phyloP scores from a whole-genome alignment of 1,140 invertebrate genomes.

The Eriocheir sinensis region DNA sequence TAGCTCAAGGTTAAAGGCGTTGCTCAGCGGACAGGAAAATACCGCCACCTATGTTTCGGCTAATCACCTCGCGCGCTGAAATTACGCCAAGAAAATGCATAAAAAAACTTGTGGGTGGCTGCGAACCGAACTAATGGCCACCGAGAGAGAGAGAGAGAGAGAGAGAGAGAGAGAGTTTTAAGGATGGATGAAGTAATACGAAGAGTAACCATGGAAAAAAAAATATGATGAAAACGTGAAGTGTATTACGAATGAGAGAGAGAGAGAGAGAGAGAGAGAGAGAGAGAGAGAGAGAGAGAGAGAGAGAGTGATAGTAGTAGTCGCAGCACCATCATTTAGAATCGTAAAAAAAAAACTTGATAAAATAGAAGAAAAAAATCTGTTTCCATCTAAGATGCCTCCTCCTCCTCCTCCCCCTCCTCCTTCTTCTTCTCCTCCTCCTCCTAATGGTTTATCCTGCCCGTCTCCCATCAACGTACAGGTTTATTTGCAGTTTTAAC shows the following conservation, averaged over 20 bases:
- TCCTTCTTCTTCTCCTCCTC: background rate
- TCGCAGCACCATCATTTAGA: background rate
- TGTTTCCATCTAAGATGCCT: background rate
- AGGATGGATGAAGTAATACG: too few relatives aligned
- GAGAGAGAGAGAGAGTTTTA: too few relatives aligned
- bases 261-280: too few relatives aligned
- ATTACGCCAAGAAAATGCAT: background rate
- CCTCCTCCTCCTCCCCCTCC: too few relatives aligned
- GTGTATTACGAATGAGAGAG: background rate
- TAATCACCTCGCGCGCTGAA: background rate
- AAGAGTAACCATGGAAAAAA: too few relatives aligned
- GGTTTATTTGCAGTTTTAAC: constrained; percentile 25
- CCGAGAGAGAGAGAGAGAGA: too few relatives aligned
- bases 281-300: too few relatives aligned
- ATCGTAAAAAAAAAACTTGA: too few relatives aligned
- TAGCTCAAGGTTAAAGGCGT: background rate
- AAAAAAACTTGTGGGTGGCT: too few relatives aligned
- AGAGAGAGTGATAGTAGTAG: background rate
- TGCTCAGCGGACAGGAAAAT: background rate
- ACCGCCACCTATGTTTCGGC: background rate
- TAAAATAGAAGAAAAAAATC: too few relatives aligned
- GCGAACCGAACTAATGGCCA: too few relatives aligned
- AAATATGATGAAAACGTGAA: too few relatives aligned
- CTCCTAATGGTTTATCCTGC: constrained; percentile 12
- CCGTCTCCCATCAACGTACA: constrained; percentile 9